phyloP scores from a whole-genome alignment of 2,888 invertebrate species.

The Euzetes globulus region DNA sequence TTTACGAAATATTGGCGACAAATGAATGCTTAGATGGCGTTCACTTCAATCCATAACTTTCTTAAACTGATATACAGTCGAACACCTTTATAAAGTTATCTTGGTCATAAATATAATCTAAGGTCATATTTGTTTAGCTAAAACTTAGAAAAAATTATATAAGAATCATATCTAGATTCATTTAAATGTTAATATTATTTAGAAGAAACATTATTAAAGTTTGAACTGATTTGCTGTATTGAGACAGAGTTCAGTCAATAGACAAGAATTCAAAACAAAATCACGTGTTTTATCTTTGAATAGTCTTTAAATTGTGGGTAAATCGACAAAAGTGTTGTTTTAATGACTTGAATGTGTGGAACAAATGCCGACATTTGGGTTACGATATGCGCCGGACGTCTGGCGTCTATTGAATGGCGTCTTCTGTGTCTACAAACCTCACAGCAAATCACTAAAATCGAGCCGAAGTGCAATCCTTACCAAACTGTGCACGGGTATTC shows the following conservation, averaged over 20 bases:
- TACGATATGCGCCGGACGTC: constrained; percentile 47
- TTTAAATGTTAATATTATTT: too few species aligned
- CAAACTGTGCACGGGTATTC: constrained; percentile 32
- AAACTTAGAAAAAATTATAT: too few species aligned
- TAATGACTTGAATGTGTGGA: not conserved
- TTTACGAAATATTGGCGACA: not conserved
- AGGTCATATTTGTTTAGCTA: not conserved
- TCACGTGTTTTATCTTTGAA: not conserved
- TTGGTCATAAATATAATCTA: too few species aligned
- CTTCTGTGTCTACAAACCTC: constrained; percentile 70
- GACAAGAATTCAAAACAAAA: too few species aligned
- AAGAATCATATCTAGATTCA: too few species aligned
- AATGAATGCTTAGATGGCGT: not conserved
- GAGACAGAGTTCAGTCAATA: too few species aligned
- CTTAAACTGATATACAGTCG: not conserved
- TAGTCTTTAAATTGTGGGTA: not conserved
- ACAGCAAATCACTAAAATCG: constrained; percentile 50
- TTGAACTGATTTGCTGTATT: too few species aligned
- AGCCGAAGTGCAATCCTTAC: not conserved
- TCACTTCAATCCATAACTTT: not conserved
- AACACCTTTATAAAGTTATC: too few species aligned
- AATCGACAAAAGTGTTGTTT: not conserved
- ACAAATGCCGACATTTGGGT: constrained; percentile 12
- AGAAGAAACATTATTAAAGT: too few species aligned
- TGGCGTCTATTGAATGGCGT: constrained; percentile 65